Evolutionary conservation across 2,888 invertebrate species (phyloP), one percentile per base, ranked within the genome.

Genomic region (Diabrotica balteata): DNA sequence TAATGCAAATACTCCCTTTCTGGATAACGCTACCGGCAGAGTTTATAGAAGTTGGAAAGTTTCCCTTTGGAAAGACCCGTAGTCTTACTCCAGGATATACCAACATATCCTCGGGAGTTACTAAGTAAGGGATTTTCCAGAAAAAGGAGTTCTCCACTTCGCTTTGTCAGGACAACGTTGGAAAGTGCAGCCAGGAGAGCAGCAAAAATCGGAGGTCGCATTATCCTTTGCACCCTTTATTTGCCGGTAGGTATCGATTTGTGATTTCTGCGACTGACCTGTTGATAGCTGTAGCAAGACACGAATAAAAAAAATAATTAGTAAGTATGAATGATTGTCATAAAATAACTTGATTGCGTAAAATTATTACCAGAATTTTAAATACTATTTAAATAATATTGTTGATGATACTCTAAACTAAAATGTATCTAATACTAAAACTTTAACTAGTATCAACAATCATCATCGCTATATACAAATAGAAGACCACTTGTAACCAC

Each of bases 1-100:
- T 64, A 7, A 57, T 64, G 8, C 8, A 46, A 68, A 68, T 64
- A 68, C 64, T 68, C 68, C 68, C 64, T 68, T 68, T 65, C 60
- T 68, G 68, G 68, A 68, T 63, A 68, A 59, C 60, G 63, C 68
- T 61, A 50, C 46, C 52, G 57, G 64, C 68, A 53, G 52, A 53
- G 67, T 59, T 62, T 46, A 22, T 67, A 62, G 62, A 67, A 67
- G 62, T 67, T 58, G 46, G 52, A 51, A 67, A 32, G 58, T 59
- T 66, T 62, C 58, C 62, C 62, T 59, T 52, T 58, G 58, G 52
- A 58, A 62, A 67, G 32, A 61, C 62, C 67, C 58, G 58, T 52
- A 52, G 58, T 64, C 52, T 52, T 52, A 52, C 64, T 64, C 59
- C 64, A 64, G 64, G 64, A 64, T 64, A 64, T 64, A 64, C 57